Evolutionary conservation across 2,888 invertebrate species (phyloP).

Genomic region (Halictus ligatus): DNA sequence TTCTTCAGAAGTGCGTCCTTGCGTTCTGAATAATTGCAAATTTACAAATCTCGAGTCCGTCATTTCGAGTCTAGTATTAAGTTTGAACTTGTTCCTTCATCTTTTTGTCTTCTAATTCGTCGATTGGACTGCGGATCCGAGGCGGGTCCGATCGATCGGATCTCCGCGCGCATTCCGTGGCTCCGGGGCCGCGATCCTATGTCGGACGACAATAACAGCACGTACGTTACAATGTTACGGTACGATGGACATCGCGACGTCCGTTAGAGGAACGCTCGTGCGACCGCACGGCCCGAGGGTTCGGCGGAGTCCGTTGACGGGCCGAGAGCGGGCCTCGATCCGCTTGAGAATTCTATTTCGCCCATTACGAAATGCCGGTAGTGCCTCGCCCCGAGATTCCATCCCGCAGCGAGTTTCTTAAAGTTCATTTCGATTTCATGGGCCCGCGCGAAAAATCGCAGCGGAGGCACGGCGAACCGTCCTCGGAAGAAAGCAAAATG

Average conservation of each 20-base stretch:
- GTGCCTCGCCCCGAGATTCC: constrained; percentile 35
- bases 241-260: constrained; percentile 10
- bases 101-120: no score
- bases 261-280: constrained; percentile 8
- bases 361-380: constrained; percentile 53
- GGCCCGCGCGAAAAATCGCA: not conserved
- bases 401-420: constrained; percentile 37
- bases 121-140: no score
- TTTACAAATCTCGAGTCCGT: no score
- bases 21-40: no score
- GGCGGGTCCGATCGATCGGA: not conserved
- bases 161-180: not conserved
- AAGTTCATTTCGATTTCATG: constrained; percentile 52
- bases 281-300: constrained; percentile 15
- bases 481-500: not conserved
- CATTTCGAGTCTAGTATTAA: no score
- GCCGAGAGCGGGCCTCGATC: constrained; percentile 28
- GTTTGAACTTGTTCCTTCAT: no score
- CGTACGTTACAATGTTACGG: constrained; percentile 4
- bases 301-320: constrained; percentile 16
- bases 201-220: not conserved
- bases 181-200: not conserved
- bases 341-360: constrained; percentile 54
- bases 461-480: not conserved
- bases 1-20: no score